Base-by-base conservation (phyloP, 2,888 invertebrate genomes). In the Hylaea fasciaria region DNA sequence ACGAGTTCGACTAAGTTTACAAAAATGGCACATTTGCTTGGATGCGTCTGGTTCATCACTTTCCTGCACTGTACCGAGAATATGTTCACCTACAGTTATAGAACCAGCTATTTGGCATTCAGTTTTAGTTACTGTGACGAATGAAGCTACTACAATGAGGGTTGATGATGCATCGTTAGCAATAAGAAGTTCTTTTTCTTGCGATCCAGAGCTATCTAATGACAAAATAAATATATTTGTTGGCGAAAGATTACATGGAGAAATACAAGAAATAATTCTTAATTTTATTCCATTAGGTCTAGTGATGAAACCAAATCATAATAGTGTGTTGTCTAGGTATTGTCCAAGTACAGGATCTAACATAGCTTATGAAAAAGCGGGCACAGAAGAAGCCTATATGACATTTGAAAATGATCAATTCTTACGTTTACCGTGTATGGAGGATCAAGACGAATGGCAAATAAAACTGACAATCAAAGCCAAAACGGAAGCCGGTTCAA, bases 91-190 rank as follows among this genome's bases (percentile, higher is more conserved):
- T 35, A 59, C 75, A 0, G 70, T 71, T 0, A 46, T 89, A 52
- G 86, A 90, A 66, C 86, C 90, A 12, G 89, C 85, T 1, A 69
- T 70, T 11, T 93, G 93, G 93, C 91, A 93, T 69, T 77, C 88
- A 2, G 79, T 77, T 39, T 70, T 93, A 46, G 70, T 89, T 40
- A 84, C 89, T 8, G 76, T 93, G 13, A 89, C 87, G 12, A 87
- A 80, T 63, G 81, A 86, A 64, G 82, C 78, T 13, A 88, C 82
- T 8, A 68, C 81, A 8, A 66, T 93, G 32, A 81, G 91, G 60
- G 64, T 93, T 55, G 84, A 93, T 52, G 89, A 93, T 67, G 80
- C 83, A 39, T 72, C 71, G 52, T 68, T 73, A 14, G 57, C 78
- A 12, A 72, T 88, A 35, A 82, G 71, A 69, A 73, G 73, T 49